Evolutionary conservation across 2,888 invertebrate genomes (phyloP), one percentile per base, ranked within the genome.

Genomic region (Leptopilina myrica): DNA sequence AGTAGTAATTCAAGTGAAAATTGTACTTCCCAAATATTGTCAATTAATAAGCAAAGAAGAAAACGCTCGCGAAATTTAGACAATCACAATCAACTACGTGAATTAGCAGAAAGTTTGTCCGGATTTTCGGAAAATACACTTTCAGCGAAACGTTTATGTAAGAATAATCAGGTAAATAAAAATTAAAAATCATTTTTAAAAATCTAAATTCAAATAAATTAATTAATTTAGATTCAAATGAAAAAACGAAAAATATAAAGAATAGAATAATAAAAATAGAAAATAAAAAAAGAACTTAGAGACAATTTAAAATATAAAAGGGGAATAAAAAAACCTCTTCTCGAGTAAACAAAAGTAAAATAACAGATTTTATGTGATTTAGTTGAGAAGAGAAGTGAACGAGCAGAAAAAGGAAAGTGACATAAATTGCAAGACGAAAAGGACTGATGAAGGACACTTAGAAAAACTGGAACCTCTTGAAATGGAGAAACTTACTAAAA

Each of bases 31-130:
- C 20, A 56, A 53, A 53, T 53, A 49, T 69, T 20, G 8, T 8
- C 33, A 73, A n/a, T 33, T 14, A 53, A 33, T 14, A 26, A 73
- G 33, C 15, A 69, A 69, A 69, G 14, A 9, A 33, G 9, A 73
- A 69, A 69, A 26, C 7, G 49, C 64, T 78, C 85, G 12, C 77
- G 81, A 20, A 80, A 85, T n/a, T 49, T 84, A n/a, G 62, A 62
- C 12, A 80, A 82, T 40, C n/a, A 59, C 5, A 43, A 85, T 56
- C 81, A 84, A 43, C 80, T 73, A 59, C 76, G 83, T 5, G 83
- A 80, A 76, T 64, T 81, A 15, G 64, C 78, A 8, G 77, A 77
- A 15, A 82, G 78, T 9, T 84, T 84, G 0, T 81, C 84, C 2
- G 82, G 81, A 62, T 78, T 33, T 14, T 14, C 33, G 8, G 49